Base-by-base conservation (phyloP, 2,113 vertebrate genomes). In the Perca fluviatilis region DNA sequence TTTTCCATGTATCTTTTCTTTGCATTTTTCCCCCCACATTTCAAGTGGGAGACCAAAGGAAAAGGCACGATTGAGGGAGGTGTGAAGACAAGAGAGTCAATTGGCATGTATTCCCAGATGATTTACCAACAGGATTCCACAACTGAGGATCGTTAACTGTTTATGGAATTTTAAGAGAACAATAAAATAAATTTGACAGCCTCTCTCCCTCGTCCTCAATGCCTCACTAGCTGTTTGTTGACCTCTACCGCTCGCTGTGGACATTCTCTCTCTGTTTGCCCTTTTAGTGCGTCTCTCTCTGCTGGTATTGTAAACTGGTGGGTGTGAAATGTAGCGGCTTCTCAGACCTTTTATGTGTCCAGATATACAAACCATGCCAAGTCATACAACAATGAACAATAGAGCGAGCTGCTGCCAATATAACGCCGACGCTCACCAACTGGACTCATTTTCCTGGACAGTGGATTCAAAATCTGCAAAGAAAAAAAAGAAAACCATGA, bases 361-460 rank as follows among this genome's bases (percentile, higher is more conserved):
- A 62, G 7, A 80, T 74, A 80, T 74, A 84, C 47, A 79, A 83
- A 62, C 25, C 7, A 25, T 77, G 83, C 90, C 83, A 89, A 80
- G 79, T 74, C 51, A 18, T 58, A 51, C 77, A 82, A 89, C 87
- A 81, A 82, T 54, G 43, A 63, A 83, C 77, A 88, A 83, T 62
- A 72, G 73, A 40, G 51, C 9, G 27, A 83, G 64, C 72, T 46
- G 70, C 36, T 87, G 83, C 87, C 87, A 90, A 78, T 58, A 3
- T 21, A 65, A 88, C 86, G 56, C 92, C 93, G 85, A 93, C 88
- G 85, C 84, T 86, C 77, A 83, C 90, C 91, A 93, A 87, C 83
- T 93, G 90, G 90, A 87, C 84, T 66, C 60, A 21, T 43, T 57
- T 79, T 84, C 69, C 78, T 68, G 80, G 57, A 72, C 60, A 43